phyloP scores from a whole-genome alignment of 1,140 invertebrate genomes.

The Sarcophaga bullata region DNA sequence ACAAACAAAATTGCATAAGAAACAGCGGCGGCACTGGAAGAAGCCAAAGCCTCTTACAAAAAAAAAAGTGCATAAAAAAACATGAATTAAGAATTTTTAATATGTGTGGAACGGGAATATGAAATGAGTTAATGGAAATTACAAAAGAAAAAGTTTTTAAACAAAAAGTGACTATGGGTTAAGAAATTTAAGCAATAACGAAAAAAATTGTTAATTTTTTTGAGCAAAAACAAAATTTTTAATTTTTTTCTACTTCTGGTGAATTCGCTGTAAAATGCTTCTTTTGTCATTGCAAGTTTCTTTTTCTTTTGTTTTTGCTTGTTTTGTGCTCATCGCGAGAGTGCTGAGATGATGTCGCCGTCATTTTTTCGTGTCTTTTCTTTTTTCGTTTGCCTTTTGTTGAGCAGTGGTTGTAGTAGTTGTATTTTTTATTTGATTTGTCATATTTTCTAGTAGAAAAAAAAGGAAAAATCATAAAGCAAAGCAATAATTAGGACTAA shows the following conservation, averaged over 20 bases:
- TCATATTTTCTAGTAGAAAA: constrained; percentile 31
- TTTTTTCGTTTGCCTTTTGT: neutral
- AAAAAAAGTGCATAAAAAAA: constrained; percentile 31
- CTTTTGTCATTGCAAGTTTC: constrained; percentile 32
- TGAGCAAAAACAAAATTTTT: neutral
- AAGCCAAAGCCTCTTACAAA: constrained; percentile 28
- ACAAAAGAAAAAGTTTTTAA: constrained; percentile 1
- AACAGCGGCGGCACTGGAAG: constrained; percentile 20
- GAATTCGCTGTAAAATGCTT: constrained; percentile 36
- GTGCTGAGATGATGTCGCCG: constrained; percentile 17
- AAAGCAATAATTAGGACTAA: neutral
- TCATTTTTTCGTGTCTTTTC: neutral
- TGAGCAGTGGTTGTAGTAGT: constrained; percentile 36
- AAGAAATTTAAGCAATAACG: neutral
- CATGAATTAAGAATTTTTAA: neutral
- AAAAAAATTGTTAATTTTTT: neutral
- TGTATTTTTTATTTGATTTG: constrained; percentile 29
- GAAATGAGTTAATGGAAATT: neutral
- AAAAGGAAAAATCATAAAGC: neutral
- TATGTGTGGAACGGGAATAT: neutral
- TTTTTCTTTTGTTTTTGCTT: constrained; percentile 5
- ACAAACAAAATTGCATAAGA: constrained; percentile 38
- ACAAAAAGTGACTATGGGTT: neutral
- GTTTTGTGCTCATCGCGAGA: neutral
- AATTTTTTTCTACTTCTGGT: neutral